Evolutionary conservation across 2,797 vertebrate species (phyloP).

Genomic region (Propithecus deckenii): DNA sequence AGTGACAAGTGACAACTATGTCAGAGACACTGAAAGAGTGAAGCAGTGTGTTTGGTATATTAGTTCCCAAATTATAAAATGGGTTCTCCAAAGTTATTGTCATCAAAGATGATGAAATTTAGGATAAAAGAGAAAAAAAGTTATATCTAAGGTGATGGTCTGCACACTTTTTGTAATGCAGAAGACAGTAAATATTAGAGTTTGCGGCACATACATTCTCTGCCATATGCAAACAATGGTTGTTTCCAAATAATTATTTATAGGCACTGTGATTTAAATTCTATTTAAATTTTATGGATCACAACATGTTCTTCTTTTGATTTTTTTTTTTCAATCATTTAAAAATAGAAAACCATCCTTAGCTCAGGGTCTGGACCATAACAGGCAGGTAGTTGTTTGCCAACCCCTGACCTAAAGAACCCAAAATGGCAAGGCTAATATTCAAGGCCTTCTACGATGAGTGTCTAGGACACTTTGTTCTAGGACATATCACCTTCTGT

Average conservation of each 20-base stretch:
- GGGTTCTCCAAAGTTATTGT: neutral
- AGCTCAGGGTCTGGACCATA: neutral
- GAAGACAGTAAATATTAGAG: neutral
- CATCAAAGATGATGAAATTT: neutral
- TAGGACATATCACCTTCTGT: neutral
- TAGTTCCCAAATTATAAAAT: neutral
- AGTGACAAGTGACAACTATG: too few species aligned
- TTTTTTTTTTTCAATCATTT: neutral
- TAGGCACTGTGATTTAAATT: neutral
- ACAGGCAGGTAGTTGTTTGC: neutral
- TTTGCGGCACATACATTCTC: neutral
- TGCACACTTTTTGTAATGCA: neutral
- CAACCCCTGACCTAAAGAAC: neutral
- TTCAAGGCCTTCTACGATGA: accelerated
- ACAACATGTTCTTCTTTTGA: neutral
- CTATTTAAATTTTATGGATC: neutral
- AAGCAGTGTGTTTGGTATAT: neutral
- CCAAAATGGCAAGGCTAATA: neutral
- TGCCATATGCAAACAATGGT: neutral
- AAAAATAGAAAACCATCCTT: neutral
- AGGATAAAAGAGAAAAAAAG: neutral
- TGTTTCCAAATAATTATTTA: neutral
- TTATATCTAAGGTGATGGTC: neutral
- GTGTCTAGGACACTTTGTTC: neutral
- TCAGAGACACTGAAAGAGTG: neutral